Conservation (phyloP, 2,113 vertebrate species). For the Hyperopisus bebe region DNA sequence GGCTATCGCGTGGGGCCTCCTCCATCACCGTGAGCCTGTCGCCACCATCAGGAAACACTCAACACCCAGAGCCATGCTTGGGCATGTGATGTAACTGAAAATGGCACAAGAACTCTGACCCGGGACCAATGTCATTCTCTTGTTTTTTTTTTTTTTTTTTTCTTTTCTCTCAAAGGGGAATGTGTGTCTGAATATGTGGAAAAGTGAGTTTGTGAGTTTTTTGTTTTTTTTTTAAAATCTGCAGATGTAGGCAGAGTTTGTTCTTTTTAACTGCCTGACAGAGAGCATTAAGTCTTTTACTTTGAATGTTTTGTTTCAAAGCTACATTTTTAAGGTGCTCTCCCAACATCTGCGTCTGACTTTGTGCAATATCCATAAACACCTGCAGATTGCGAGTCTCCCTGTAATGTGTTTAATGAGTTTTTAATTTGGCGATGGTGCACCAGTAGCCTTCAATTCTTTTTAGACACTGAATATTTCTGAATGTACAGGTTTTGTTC, state of each 20-base stretch:
- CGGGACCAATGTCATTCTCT: constrained; percentile 18
- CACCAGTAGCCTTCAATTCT: constrained; percentile 50
- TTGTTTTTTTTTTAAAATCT: constrained; percentile 36
- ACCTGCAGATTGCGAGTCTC: constrained; percentile 28
- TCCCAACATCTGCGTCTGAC: constrained; percentile 41
- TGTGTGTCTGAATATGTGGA: constrained; percentile 39
- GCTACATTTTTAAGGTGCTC: constrained; percentile 40
- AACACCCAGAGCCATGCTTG: neutral
- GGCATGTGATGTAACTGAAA: constrained; percentile 10
- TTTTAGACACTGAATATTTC: constrained; percentile 59
- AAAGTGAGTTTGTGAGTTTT: neutral
- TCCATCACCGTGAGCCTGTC: neutral
- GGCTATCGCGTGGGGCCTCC: neutral
- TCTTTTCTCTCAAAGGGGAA: constrained; percentile 47
- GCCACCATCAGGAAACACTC: neutral
- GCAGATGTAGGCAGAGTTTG: constrained; percentile 27
- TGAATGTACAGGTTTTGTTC: constrained; percentile 54
- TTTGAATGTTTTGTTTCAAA: constrained; percentile 35
- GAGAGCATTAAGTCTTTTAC: constrained; percentile 14
- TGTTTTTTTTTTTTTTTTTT: constrained; percentile 35
- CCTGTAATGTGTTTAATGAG: constrained; percentile 40
- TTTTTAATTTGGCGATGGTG: constrained; percentile 42
- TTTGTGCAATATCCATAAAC: constrained; percentile 59
- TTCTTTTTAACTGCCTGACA: neutral
- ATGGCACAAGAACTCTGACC: neutral